Evolutionary conservation across 2,888 invertebrate species (phyloP).

Genomic region (Euzophera pinguis): DNA sequence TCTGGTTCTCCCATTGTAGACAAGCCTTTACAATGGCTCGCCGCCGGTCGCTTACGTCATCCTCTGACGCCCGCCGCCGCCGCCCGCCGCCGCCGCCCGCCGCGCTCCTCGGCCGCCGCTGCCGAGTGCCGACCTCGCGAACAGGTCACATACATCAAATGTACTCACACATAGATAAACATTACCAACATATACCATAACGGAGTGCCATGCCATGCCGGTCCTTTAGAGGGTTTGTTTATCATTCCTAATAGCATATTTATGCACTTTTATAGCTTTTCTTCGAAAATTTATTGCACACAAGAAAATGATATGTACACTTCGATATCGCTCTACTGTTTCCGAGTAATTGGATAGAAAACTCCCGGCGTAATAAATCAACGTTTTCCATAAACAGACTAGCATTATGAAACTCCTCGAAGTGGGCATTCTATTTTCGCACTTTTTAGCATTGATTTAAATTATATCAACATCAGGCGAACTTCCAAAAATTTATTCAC

Average conservation of each 20-base stretch:
- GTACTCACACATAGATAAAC: constrained; percentile 16
- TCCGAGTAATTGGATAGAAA: background rate
- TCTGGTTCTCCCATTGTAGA: background rate
- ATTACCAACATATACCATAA: background rate
- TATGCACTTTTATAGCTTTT: constrained; percentile 13
- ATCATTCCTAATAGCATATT: constrained; percentile 14
- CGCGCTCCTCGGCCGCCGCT: constrained; percentile 22
- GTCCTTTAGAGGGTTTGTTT: constrained; percentile 13
- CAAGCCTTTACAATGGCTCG: constrained; percentile 22
- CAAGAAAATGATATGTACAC: constrained; percentile 4
- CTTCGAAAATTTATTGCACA: constrained; percentile 3
- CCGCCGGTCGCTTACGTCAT: constrained; percentile 47
- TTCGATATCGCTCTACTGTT: background rate
- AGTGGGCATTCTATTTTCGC: no score
- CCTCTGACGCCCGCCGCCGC: constrained; percentile 23
- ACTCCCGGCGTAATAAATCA: background rate
- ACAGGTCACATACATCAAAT: constrained; percentile 40
- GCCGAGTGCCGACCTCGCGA: constrained; percentile 39
- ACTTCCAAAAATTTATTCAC: background rate
- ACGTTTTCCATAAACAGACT: background rate
- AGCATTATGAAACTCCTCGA: no score
- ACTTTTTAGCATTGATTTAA: no score
- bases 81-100: constrained; percentile 23
- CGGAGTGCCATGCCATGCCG: background rate
- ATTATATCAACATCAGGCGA: background rate